These are phyloP conservation scores for Pimephales promelas DNA, from an alignment of 2,113 vertebrate genomes.

Conservation along the genomic window DNA sequence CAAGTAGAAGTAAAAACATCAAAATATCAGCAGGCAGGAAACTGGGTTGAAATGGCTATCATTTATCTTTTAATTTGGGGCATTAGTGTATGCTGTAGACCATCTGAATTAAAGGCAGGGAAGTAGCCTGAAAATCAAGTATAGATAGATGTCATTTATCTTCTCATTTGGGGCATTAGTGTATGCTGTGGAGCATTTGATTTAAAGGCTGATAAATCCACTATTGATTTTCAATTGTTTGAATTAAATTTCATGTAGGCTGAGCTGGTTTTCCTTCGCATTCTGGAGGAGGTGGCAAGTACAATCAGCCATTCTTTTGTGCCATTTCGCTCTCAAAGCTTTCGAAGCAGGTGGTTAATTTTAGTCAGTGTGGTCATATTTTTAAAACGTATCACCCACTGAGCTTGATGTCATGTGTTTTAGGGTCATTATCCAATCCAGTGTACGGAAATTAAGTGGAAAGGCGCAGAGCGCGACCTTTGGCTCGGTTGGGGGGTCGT, in stretches of 20 bases:
- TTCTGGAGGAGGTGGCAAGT: constrained; percentile 15
- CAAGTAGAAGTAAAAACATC: not conserved
- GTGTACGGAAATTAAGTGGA: constrained; percentile 55
- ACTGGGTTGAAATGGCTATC: constrained; percentile 22
- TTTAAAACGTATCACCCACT: constrained; percentile 27
- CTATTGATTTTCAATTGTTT: constrained; percentile 38
- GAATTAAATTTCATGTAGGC: constrained; percentile 34
- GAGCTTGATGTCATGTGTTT: constrained; percentile 31
- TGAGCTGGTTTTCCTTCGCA: constrained; percentile 34
- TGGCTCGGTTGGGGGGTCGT: constrained; percentile 47
- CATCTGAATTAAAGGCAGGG: constrained; percentile 12
- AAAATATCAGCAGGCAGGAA: constrained; percentile 12
- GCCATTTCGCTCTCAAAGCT: constrained; percentile 16
- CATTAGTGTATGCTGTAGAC: constrained; percentile 25
- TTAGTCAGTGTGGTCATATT: constrained; percentile 45
- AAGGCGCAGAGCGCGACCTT: constrained; percentile 53
- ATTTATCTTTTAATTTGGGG: constrained; percentile 19
- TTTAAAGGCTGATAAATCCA: constrained; percentile 30
- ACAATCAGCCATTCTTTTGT: constrained; percentile 49
- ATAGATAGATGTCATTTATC: constrained; percentile 22
- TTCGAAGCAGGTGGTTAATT: constrained; percentile 58
- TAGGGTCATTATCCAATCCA: constrained; percentile 51
- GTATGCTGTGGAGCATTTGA: constrained; percentile 40
- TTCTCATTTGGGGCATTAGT: constrained; percentile 38
- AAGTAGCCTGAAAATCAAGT: constrained; percentile 37